Base-by-base conservation (phyloP, 1,140 invertebrate genomes). In the Homalodisca vitripennis region DNA sequence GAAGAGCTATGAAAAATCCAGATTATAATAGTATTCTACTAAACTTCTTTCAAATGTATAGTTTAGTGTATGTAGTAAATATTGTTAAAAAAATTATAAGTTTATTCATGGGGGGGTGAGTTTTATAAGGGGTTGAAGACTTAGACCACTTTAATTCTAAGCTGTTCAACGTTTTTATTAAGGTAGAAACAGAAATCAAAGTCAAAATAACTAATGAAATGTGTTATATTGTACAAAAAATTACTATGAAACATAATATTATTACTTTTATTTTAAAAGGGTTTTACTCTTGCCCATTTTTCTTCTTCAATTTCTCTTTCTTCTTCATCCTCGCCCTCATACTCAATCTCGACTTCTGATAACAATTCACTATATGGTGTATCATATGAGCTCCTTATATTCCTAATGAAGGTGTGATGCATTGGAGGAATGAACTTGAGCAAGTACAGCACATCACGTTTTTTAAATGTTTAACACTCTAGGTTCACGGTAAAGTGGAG, bases 361-460 rank as follows among this genome's bases (percentile, higher is more conserved):
- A 60, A 10, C 14, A 60, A 60, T 20, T 22, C 29, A 31, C 22
- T 29, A 27, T 60, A 20, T 60, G 12, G 26, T 31, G 24, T 27
- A 29, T 27, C 55, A 10, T 60, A 2, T n/a, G 55, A 60, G 29
- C 26, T 31, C 3, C 29, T 10, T 6, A 60, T 60, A 27, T 60
- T 60, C 29, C 55, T 60, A 27, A 60, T 27, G 55, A 27, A 60
- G 55, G 10, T 3, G n/a, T 27, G 48, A 22, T 57, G 32, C 13
- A 71, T 29, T 63, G 66, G 66, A 41, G 66, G 55, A 48, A 48
- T 63, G 20, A 62, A 71, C 24, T 60, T 30, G 1, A 71, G 60
- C 26, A 68, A 29, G 48, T 63, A 34, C 3, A 70, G 10, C 60
- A 71, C 51, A 32, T 71, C 67, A 26, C 66, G 63, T 30, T 68